Evolutionary conservation across 1,140 invertebrate genomes (phyloP).

Genomic region (Drosophila pandora): DNA sequence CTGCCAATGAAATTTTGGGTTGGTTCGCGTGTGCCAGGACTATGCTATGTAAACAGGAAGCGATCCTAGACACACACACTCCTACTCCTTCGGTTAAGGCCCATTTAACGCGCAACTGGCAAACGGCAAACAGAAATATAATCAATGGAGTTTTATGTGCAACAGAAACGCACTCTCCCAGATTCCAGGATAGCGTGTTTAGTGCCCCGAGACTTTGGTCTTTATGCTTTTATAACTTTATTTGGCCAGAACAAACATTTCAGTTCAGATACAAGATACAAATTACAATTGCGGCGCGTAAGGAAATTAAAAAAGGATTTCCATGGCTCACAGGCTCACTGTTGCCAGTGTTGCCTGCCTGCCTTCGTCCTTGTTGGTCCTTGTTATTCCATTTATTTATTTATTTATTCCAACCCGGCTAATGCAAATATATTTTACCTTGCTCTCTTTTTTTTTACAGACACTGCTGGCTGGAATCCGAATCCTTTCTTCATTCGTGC

Average conservation of each 20-base stretch:
- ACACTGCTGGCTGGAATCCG: slow-evolving; percentile 13
- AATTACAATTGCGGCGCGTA: slow-evolving; percentile 72
- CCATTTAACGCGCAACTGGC: slow-evolving; percentile 65
- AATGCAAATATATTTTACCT: slow-evolving; percentile 78
- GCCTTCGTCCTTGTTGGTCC: slow-evolving; percentile 10
- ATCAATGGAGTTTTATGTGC: slow-evolving; percentile 82
- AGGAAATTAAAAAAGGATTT: slow-evolving; percentile 78
- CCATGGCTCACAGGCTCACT: slow-evolving; percentile 19
- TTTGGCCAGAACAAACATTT: slow-evolving; percentile 60
- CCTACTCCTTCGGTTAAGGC: not conserved
- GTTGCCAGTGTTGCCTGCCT: no score
- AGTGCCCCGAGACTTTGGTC: slow-evolving; percentile 19
- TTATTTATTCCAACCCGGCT: slow-evolving; percentile 53
- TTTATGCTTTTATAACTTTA: slow-evolving; percentile 79
- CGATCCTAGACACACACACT: slow-evolving; percentile 55
- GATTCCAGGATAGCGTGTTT: slow-evolving; percentile 48
- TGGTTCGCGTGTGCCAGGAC: slow-evolving; percentile 42
- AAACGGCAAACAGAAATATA: slow-evolving; percentile 78
- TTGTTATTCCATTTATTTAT: slow-evolving; percentile 38
- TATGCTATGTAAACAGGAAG: slow-evolving; percentile 75
- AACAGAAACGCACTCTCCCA: slow-evolving; percentile 69
- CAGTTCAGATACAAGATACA: slow-evolving; percentile 47
- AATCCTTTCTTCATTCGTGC: slow-evolving; percentile 53
- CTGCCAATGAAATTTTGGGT: slow-evolving; percentile 60
- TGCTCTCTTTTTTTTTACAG: slow-evolving; percentile 58